phyloP scores from a whole-genome alignment of 2,888 invertebrate genomes.

The Dusona sp. region DNA sequence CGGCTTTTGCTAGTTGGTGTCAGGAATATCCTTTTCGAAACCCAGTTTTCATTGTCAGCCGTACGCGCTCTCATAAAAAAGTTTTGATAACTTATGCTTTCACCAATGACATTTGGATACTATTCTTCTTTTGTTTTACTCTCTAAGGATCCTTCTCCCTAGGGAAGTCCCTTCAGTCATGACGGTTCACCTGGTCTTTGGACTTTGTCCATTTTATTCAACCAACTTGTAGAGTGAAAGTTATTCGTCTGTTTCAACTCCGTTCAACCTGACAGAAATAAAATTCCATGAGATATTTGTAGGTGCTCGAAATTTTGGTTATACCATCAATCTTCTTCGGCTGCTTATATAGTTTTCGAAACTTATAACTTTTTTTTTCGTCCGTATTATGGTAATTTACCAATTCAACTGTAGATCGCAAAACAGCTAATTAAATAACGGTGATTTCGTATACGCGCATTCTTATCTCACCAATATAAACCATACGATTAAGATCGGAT shows the following conservation, averaged over 20 bases:
- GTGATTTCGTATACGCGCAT: not conserved
- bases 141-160: conserved; percentile 24
- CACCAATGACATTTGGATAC: conserved; percentile 42
- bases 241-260: conserved; percentile 28
- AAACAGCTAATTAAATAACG: not conserved
- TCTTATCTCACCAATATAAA: not conserved
- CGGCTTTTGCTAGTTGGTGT: not conserved
- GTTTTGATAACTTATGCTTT: conserved; percentile 45
- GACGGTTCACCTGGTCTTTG: conserved; percentile 20
- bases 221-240: conserved; percentile 40
- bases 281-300: conserved; percentile 43
- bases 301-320: conserved; percentile 32
- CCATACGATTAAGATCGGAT: too few relatives aligned
- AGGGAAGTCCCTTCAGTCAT: conserved; percentile 5
- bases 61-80: conserved; percentile 44
- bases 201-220: conserved; percentile 61
- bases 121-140: conserved; percentile 27
- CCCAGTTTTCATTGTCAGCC: not conserved
- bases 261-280: conserved; percentile 42
- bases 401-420: not conserved
- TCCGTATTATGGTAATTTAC: not conserved
- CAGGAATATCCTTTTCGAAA: not conserved
- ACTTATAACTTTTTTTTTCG: not conserved
- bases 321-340: not conserved
- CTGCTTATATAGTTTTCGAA: not conserved